phyloP scores from a whole-genome alignment of 2,797 vertebrate genomes.

The Fundulus diaphanus region DNA sequence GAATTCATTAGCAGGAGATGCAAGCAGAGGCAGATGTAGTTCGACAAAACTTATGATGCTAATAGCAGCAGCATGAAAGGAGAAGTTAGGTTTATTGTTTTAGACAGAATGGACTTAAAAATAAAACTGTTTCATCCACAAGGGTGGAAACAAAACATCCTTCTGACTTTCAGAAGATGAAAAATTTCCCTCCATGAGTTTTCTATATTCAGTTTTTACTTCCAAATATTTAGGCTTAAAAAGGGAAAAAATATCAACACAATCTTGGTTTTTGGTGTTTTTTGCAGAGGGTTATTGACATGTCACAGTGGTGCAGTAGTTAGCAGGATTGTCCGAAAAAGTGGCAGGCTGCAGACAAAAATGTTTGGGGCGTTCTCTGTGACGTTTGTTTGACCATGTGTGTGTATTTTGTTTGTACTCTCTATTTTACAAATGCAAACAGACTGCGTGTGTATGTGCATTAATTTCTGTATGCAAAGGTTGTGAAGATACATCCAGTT shows the following conservation, averaged over 20 bases:
- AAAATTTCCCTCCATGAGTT: conserved; percentile 9
- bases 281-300: not conserved
- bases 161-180: conserved; percentile 10
- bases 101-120: conserved; percentile 44
- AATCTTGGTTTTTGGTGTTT: not conserved
- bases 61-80: conserved; percentile 62
- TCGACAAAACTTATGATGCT: conserved; percentile 82
- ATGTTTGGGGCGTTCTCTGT: too few relatives aligned
- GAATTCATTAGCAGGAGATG: conserved; percentile 88
- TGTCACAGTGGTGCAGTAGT: too few relatives aligned
- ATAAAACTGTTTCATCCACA: conserved; percentile 31
- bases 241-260: not conserved
- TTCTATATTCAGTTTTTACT: conserved; percentile 3
- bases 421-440: too few relatives aligned
- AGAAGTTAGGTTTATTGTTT: conserved; percentile 56
- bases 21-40: conserved; percentile 77
- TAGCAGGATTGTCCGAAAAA: too few relatives aligned
- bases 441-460: too few relatives aligned
- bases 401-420: too few relatives aligned
- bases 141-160: conserved; percentile 24
- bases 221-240: conserved; percentile 1
- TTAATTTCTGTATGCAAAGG: too few relatives aligned
- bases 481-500: too few relatives aligned
- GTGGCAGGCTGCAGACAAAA: too few relatives aligned
- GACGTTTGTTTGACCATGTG: too few relatives aligned